These are phyloP conservation scores for Otolemur crassicaudatus DNA, from an alignment of 2,797 vertebrate species.

Conservation along the genomic window DNA sequence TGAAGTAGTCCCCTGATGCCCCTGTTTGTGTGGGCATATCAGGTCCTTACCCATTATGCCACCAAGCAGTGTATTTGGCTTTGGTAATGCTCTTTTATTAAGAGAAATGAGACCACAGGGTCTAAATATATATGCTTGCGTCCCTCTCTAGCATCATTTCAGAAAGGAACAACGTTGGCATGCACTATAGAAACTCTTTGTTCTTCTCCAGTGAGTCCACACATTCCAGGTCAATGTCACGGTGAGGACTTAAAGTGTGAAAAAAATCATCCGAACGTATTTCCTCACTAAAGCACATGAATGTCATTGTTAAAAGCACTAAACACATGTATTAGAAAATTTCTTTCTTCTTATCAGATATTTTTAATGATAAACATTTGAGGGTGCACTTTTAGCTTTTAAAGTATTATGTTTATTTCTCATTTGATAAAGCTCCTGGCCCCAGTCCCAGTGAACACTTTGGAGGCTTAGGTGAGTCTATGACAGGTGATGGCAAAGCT, in stretches of 20 bases:
- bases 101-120: background rate
- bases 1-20: conserved; percentile 7
- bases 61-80: background rate
- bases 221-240: background rate
- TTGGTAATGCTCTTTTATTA: conserved; percentile 14
- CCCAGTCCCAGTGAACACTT: background rate
- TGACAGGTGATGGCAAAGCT: conserved; percentile 36
- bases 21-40: conserved; percentile 3
- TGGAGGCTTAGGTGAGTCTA: background rate
- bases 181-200: background rate
- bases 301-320: background rate
- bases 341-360: conserved; percentile 29
- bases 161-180: background rate
- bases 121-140: background rate
- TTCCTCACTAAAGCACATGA: background rate
- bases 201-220: background rate
- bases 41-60: background rate
- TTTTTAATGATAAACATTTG: background rate
- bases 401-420: conserved; percentile 45
- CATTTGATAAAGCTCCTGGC: conserved; percentile 4
- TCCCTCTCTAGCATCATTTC: conserved; percentile 7
- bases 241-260: conserved; percentile 14
- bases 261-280: background rate
- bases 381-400: background rate
- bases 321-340: background rate